Evolutionary conservation across 2,888 invertebrate genomes (phyloP), one percentile per base, ranked within the genome.

Genomic region (Clostera curtula): DNA sequence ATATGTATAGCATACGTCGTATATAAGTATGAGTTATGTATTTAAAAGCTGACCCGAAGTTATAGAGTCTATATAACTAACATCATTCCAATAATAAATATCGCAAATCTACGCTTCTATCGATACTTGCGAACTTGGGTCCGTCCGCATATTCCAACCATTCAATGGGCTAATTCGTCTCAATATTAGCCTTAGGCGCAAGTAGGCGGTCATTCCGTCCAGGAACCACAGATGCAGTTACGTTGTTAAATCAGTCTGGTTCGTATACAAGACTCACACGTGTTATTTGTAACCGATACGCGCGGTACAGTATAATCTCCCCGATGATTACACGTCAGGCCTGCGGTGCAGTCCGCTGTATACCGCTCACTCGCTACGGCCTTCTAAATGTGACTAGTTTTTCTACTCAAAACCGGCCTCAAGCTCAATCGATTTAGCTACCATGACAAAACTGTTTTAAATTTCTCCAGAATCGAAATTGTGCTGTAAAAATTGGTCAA

Each of bases 351-450:
- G 34, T 24, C 27, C 27, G 36, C 25, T 31, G 33, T 25, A 30
- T 24, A 31, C 30, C 36, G 34, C 26, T 40, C 23, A 34, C 36
- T 42, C 29, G 36, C 32, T 40, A 36, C 43, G 45, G 39, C 36
- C 39, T 39, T 39, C 43, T 51, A 50, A 50, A 56, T 42, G 33
- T 24, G 36, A 44, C 49, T 46, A 44, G 40, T 49, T 62, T 63
- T 63, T 59, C 41, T 59, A 41, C n/a, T 39, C 40, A 43, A 56
- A 67, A 61, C 59, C 56, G 57, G 56, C 40, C 39, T 19, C 27
- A 29, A 25, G 40, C 46, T 44, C 43, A 31, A 47, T 48, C 45
- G 40, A 55, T 62, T 57, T 56, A 43, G 54, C 54, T 53, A 56
- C 56, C 56, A 42, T 60, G 56, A 59, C 58, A 58, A 50, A 50